phyloP scores from a whole-genome alignment of 2,888 invertebrate genomes.

The Patella caerulea region DNA sequence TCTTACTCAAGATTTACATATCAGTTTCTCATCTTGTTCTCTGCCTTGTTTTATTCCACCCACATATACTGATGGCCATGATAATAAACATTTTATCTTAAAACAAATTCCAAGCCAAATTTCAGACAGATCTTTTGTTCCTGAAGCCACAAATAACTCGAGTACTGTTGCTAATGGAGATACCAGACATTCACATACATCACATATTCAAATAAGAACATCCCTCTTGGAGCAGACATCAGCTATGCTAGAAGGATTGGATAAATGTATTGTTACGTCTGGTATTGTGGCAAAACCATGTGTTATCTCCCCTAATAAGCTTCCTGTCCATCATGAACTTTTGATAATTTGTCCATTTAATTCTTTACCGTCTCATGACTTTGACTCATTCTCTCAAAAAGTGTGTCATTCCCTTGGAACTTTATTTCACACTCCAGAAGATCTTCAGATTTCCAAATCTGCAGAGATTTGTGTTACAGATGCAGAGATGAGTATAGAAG shows the following conservation, averaged over 20 bases:
- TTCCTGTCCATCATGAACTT: slow-evolving; percentile 34
- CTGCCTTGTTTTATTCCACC: too few species aligned
- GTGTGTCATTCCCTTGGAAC: background rate
- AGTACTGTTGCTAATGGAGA: background rate
- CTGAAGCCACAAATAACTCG: too few species aligned
- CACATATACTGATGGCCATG: too few species aligned
- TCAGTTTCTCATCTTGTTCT: too few species aligned
- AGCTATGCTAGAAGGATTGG: background rate
- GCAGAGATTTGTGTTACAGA: background rate
- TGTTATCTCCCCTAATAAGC: slow-evolving; percentile 17
- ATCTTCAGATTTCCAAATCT: background rate
- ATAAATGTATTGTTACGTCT: slow-evolving; percentile 21
- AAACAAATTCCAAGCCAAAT: too few species aligned
- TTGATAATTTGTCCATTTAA: slow-evolving; percentile 14
- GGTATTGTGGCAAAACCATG: slow-evolving; percentile 30
- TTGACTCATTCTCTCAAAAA: background rate
- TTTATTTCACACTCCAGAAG: background rate
- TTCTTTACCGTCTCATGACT: background rate
- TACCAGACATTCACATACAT: background rate
- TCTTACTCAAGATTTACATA: too few species aligned
- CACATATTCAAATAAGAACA: slow-evolving; percentile 8
- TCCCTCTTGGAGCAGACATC: slow-evolving; percentile 12
- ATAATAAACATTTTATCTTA: too few species aligned
- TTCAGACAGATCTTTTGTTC: too few species aligned
- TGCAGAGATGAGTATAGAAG: too few species aligned